Percentiles rank a stretch among this genome's conserved stretches.
These are phyloP conservation scores for Catharus bicknelli DNA, from an alignment of 2,113 vertebrate species.

Conservation along the genomic window DNA sequence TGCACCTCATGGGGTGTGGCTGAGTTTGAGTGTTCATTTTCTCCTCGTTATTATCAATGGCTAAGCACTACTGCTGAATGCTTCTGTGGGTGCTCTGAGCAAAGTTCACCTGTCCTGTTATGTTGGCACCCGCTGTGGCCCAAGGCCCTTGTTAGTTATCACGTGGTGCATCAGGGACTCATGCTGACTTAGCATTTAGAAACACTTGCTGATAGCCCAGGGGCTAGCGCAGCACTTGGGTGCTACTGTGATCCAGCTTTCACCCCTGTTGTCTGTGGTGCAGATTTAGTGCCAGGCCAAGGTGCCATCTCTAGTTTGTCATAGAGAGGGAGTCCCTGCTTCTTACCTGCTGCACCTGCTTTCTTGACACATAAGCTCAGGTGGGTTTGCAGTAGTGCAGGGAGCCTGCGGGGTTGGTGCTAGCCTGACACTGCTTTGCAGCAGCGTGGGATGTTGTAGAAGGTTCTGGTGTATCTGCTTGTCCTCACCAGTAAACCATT, in stretches of 20 bases:
- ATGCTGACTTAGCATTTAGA: slow-evolving; percentile 28
- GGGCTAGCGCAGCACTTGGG: background rate
- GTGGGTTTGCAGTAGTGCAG: background rate
- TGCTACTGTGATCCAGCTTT: background rate
- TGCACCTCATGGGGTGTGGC: background rate
- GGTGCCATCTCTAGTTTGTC: background rate
- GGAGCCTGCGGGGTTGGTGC: background rate
- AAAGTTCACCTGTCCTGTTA: background rate
- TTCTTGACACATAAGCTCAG: background rate
- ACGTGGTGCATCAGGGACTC: background rate
- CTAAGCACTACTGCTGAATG: background rate
- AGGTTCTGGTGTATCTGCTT: background rate
- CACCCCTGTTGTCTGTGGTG: background rate
- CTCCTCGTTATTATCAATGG: background rate
- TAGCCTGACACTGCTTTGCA: background rate
- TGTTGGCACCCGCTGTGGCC: background rate
- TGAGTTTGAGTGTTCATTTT: background rate
- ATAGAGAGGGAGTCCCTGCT: background rate
- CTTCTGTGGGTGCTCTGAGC: slow-evolving; percentile 1
- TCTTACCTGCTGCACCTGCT: background rate
- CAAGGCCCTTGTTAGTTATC: background rate
- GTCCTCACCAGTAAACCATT: background rate
- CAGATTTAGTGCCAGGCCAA: background rate
- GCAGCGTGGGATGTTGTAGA: background rate
- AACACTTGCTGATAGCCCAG: background rate